Base-by-base conservation (phyloP, 2,797 vertebrate genomes). In the Loris lydekkerianus region DNA sequence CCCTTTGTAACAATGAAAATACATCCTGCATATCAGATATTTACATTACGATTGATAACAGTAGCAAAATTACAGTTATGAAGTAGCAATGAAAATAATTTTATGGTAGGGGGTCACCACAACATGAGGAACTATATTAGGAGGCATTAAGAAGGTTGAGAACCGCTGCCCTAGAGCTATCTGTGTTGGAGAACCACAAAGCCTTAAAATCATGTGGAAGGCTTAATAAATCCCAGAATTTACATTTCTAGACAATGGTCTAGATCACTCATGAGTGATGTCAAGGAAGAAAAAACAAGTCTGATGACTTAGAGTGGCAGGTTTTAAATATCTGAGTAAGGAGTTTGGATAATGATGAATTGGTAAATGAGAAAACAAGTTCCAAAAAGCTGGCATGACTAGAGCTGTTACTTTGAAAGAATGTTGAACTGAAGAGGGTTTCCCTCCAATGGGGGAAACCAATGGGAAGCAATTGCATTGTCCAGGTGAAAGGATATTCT, bases 301-400 rank as follows among this genome's bases (percentile, higher is more conserved):
- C 17, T 70, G 61, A 34, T 76, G 82, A 86, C 20, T 60, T 7
- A 46, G 53, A 83, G 70, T n/a, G 27, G 60, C 53, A 65, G 37
- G 34, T 31, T 91, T 89, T 63, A 69, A 29, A 81, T n/a, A 7
- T 61, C 63, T 81, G 18, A 17, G 25, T 84, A 80, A 94, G 46
- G 72, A 84, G 6, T 53, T 23, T 84, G 43, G 40, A 77, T 1
- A 34, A 86, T 21, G 65, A 46, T 23, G 31, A 60, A 76, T 11
- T n/a, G 60, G 76, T 53, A 67, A 89, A 81, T 34, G 18, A 77
- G 58, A 40, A 53, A 65, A 46, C 80, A 69, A 40, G 58, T 91
- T 93, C 23, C 29, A 58, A 87, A 93, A 82, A 92, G 3, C 25
- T 43, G 40, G 49, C 1, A 60, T 13, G 56, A 73, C 23, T 53